Evolutionary conservation across 2,888 invertebrate species (phyloP), one percentile per base, ranked within the genome.

Genomic region (Ariolimax columbianus): DNA sequence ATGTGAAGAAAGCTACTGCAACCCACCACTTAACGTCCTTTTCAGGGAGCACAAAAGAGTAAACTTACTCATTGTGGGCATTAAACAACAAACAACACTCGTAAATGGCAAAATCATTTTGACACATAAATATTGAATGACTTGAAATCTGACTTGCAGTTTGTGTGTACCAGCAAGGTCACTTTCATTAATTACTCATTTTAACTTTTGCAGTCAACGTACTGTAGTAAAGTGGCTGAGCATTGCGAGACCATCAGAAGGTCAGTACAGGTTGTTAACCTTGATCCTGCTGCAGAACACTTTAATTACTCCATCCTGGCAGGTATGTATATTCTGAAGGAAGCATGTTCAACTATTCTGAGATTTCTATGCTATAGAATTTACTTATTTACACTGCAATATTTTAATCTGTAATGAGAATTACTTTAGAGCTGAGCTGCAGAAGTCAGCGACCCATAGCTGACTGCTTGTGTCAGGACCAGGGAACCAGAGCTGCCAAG

Each of bases 241-340:
- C 98, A 99, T 94, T 97, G 97, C 19, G 96, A 96, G 85, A 96
- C 96, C 88, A 96, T 96, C 85, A 92, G 94, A 66, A 95, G 98
- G 88, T 95, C 95, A 0, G 95, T 98, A 26, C 96, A 97, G 88
- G 97, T 99, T 0, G 97, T 99, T 0, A 99, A 99, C 95, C 95
- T 99, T 86, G 99, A 99, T 94, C 99, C 99, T 0, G 99, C 99
- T 0, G 99, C 99, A 0, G 99, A 99, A 94, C 96, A 97, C 93
- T 99, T 99, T 95, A 96, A 97, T 91, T 99, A 99, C 93, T 96
- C 59, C 26, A 23, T 63, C n/a, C n/a, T 23, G 59, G 59, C 59
- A n/a, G 59, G 59, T 63, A n/a, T 63, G 59, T 63, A 63, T 63
- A 23, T 63, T 63, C 26, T 11, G 59, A 63, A 63, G 7, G 26